Base-by-base conservation (phyloP, 2,888 invertebrate species). In the Neoitamus cyanurus region DNA sequence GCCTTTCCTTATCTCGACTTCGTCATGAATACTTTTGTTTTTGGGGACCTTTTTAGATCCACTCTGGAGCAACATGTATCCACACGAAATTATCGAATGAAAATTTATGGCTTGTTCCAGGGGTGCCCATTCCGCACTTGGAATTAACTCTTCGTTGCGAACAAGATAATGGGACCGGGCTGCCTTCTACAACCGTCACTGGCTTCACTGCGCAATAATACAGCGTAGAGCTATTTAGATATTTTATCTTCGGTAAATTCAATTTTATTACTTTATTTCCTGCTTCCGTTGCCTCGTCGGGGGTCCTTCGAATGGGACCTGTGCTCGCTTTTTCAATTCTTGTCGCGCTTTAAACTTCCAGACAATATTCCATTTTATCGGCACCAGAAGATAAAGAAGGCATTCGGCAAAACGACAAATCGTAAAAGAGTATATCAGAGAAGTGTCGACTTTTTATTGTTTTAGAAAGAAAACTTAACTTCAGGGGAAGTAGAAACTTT, bases 181-280 rank as follows among this genome's bases (percentile, higher is more conserved):
- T 75, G 3, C 15, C 20, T 37, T 7, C 73, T 1, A 5, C 15
- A 20, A 15, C 11, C 31, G 36, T 15, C 73, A 13, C 20, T 34
- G 75, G 25, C 3, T 75, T 28, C 25, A 15, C 34, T 34, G 75
- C 34, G 36, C 37, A 75, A 34, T 75, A 34, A 75, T 37, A 37
- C 2, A 37, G 36, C 25, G 11, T 31, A 75, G 15, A 75, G 34
- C 36, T 36, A 37, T 42, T 37, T 75, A 25, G 75, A 34, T 75
- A 70, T 70, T 70, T 20, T 31, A 70, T 15, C 70, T 70, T 31
- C 25, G 15, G 58, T 20, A 28, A 30, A 70, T 31, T 69, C 30
- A 70, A 70, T 70, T 70, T 70, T 70, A 70, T 70, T 70, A n/a
- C 70, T 70, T 70, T 70, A 70, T 70, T 70, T 31, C 58, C 58